Percentiles rank a stretch among this genome's conserved stretches.
phyloP scores from a whole-genome alignment of 2,888 invertebrate genomes.

The Dorcus hopei region DNA sequence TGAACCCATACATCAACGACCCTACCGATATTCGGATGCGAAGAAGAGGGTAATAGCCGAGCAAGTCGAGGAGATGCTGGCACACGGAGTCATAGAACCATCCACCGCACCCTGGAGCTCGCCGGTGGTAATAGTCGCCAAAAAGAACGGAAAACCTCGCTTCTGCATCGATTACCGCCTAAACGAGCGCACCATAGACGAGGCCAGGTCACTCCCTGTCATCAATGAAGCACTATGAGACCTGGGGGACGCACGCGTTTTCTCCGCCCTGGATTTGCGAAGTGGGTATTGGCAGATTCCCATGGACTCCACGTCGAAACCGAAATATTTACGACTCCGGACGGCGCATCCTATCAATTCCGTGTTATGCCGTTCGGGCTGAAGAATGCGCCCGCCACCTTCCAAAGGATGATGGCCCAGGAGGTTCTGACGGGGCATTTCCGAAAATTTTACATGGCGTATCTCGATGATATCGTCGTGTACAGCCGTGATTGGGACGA shows the following conservation, averaged over 20 bases:
- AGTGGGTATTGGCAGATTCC: slow-evolving; percentile 31
- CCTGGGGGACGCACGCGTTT: slow-evolving; percentile 25
- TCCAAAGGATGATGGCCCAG: slow-evolving; percentile 20
- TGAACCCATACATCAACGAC: too few relatives aligned
- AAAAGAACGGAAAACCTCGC: slow-evolving; percentile 24
- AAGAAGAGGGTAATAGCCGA: too few relatives aligned
- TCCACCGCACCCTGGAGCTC: slow-evolving; percentile 23
- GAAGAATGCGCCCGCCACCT: slow-evolving; percentile 23
- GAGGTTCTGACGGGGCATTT: slow-evolving; percentile 16
- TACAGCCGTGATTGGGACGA: slow-evolving; percentile 15
- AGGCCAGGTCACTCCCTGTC: slow-evolving; percentile 26
- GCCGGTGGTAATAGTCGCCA: slow-evolving; percentile 29
- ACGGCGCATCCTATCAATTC: slow-evolving; percentile 31
- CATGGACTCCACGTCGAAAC: slow-evolving; percentile 12
- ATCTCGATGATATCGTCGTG: slow-evolving; percentile 32
- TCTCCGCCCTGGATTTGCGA: slow-evolving; percentile 26
- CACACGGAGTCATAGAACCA: neutral
- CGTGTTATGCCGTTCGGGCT: slow-evolving; percentile 25
- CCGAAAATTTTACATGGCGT: too few relatives aligned
- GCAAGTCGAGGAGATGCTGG: too few relatives aligned
- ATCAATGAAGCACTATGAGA: slow-evolving; percentile 25
- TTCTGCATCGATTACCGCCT: slow-evolving; percentile 27
- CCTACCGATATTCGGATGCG: too few relatives aligned
- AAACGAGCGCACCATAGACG: slow-evolving; percentile 25
- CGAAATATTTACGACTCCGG: slow-evolving; percentile 35